phyloP scores from a whole-genome alignment of 2,797 vertebrate genomes.

The Coregonus suidteri region DNA sequence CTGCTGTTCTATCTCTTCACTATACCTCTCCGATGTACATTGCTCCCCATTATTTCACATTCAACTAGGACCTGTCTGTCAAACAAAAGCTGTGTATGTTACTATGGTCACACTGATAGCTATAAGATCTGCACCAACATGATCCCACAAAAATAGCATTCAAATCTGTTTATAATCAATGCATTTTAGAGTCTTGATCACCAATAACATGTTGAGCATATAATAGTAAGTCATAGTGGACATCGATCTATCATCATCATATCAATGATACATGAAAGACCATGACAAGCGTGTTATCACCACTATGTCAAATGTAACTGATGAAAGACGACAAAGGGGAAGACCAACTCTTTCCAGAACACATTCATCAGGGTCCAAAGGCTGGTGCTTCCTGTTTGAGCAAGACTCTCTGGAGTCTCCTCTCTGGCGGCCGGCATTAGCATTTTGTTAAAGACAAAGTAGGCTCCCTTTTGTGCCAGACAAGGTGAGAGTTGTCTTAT shows the following conservation, averaged over 20 bases:
- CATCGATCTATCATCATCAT: slow-evolving; percentile 12
- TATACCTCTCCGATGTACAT: slow-evolving; percentile 3
- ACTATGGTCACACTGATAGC: neutral
- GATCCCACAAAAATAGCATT: neutral
- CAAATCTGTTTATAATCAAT: no score
- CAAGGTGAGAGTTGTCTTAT: slow-evolving; percentile 68
- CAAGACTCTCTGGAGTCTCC: slow-evolving; percentile 13
- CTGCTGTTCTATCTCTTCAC: slow-evolving; percentile 21
- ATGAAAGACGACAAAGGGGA: slow-evolving; percentile 55
- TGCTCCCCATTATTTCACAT: neutral
- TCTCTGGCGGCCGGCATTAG: slow-evolving; percentile 29
- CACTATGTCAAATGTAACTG: slow-evolving; percentile 44
- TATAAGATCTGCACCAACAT: neutral
- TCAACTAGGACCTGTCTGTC: neutral
- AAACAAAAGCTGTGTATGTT: neutral
- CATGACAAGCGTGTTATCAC: slow-evolving; percentile 29
- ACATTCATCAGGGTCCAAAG: slow-evolving; percentile 55
- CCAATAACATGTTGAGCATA: neutral
- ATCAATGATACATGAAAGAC: slow-evolving; percentile 13
- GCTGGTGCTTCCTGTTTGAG: slow-evolving; percentile 61
- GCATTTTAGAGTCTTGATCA: neutral
- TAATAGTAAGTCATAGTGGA: neutral
- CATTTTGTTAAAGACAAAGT: slow-evolving; percentile 53
- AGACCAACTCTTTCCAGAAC: slow-evolving; percentile 68
- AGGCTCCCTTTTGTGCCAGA: slow-evolving; percentile 56